These are phyloP conservation scores for Sialia sialis DNA, from an alignment of 2,113 vertebrate genomes.

Conservation along the genomic window DNA sequence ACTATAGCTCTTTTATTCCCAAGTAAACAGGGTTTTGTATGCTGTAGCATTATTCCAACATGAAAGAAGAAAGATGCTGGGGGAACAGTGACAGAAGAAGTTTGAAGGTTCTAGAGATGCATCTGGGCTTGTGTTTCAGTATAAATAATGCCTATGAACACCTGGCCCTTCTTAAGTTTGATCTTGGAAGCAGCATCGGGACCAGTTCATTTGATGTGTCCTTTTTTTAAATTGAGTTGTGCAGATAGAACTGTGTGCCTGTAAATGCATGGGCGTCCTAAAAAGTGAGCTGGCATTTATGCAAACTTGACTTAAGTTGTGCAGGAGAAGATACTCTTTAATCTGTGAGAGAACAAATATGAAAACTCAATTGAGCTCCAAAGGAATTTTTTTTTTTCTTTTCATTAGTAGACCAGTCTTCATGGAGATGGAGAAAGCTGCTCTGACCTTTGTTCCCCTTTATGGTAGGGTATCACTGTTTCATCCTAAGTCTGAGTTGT, in stretches of 20 bases:
- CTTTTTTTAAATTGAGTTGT: background rate
- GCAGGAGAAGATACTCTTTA: background rate
- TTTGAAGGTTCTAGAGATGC: background rate
- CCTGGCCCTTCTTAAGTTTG: background rate
- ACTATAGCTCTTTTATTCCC: background rate
- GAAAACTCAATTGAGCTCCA: background rate
- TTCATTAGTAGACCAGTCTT: background rate
- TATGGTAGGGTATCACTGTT: background rate
- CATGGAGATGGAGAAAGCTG: background rate
- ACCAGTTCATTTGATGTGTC: background rate
- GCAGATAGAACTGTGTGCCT: background rate
- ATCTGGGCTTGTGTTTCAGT: background rate
- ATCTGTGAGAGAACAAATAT: background rate
- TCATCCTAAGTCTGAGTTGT: background rate
- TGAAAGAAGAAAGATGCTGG: background rate
- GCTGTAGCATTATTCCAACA: background rate
- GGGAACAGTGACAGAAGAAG: background rate
- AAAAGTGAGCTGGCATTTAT: conserved; percentile 5
- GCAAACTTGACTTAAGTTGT: background rate
- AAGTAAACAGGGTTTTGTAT: background rate
- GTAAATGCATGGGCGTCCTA: background rate
- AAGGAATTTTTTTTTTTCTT: background rate
- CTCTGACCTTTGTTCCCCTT: conserved; percentile 20
- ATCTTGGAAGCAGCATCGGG: background rate
- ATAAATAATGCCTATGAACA: background rate